Evolutionary conservation across 2,797 vertebrate species (phyloP), one percentile per base, ranked within the genome.

Genomic region (Graptemys geographica): DNA sequence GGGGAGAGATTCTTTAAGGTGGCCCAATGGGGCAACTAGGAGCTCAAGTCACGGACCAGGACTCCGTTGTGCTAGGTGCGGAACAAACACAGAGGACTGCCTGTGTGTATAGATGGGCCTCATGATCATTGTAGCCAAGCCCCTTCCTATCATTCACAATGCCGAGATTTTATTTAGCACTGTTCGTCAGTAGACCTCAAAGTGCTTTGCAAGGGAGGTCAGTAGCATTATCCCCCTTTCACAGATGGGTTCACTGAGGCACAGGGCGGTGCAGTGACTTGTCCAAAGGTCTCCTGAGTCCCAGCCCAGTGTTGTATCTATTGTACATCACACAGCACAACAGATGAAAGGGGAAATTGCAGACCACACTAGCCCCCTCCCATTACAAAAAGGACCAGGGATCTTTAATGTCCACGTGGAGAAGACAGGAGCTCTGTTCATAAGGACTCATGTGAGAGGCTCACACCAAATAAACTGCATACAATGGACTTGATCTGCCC

Each of bases 31-130:
- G 33, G 62, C 62, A 69, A 37, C 33, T n/a, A n/a, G 33, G 8
- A 69, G 33, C 16, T 19, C 33, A 69, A 21, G 69, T 72, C 65
- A 37, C 5, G 65, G n/a, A 41, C 69, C 37, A 41, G 37, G n/a
- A 41, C n/a, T 8, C 37, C 3, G 6, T 51, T 41, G n/a, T 57
- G 62, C 25, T 83, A 1, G 1, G 84, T 0, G 1, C n/a, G 21
- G 56, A 25, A 69, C 0, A 0, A 44, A 59, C 31, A n/a, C 41
- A 41, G 47, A 28, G 57, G 33, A 10, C 18, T n/a, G 9, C 19
- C 33, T 72, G n/a, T 37, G n/a, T 21, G 19, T 72, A 5, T 25
- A 11, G 5, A 21, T 69, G 65, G n/a, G 33, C 65, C 16, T 65
- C 10, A 11, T 72, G 69, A 41, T 37, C 69, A 72, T 23, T 37